phyloP scores from a whole-genome alignment of 2,888 invertebrate genomes.

The Amaurobius ferox region DNA sequence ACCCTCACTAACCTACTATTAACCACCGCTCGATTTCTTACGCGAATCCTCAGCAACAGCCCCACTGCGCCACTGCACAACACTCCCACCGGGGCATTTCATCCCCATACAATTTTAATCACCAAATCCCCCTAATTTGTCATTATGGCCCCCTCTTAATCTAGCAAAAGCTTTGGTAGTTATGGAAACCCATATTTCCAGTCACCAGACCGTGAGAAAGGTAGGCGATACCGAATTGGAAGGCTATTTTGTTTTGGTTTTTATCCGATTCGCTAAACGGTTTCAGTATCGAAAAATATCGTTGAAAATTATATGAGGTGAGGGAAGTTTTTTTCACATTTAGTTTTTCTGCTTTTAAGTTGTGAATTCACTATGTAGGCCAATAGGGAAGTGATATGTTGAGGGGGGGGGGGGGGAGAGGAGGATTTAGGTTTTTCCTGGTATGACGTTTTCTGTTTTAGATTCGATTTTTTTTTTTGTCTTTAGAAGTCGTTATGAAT shows the following conservation, averaged over 20 bases:
- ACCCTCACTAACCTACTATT: neutral
- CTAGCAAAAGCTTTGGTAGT: conserved; percentile 43
- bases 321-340: neutral
- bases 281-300: neutral
- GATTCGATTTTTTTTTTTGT: no score
- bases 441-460: no score
- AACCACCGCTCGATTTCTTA: neutral
- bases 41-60: neutral
- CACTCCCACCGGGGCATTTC: neutral
- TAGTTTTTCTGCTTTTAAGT: conserved; percentile 4
- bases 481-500: no score
- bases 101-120: conserved; percentile 56
- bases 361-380: neutral
- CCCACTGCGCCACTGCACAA: neutral
- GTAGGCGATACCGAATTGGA: neutral
- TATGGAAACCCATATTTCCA: conserved; percentile 56
- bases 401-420: neutral
- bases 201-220: conserved; percentile 24
- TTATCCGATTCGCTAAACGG: conserved; percentile 10
- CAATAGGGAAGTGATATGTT: conserved; percentile 21
- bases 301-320: conserved; percentile 23
- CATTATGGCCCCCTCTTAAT: conserved; percentile 8
- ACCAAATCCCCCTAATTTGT: conserved; percentile 45
- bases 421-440: no score
- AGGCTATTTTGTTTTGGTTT: neutral